A percentile compares a stretch with the other conserved stretches of the same genome.
phyloP scores from a whole-genome alignment of 53 echinoderm and acorn worm genomes.

The Echinarachnius parma region DNA sequence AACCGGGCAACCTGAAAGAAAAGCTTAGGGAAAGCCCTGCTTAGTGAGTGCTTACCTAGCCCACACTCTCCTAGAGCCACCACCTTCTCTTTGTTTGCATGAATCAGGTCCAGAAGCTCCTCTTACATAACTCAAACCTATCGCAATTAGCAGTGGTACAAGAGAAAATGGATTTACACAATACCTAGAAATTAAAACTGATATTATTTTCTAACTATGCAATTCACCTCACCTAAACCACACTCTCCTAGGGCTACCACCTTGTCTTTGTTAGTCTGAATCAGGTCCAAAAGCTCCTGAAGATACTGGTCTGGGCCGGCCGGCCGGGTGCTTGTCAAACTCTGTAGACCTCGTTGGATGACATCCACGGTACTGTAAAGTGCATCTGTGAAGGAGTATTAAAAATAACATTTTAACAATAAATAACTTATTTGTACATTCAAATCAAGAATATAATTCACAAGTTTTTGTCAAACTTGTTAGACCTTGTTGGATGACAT shows the following conservation, averaged over 20 bases:
- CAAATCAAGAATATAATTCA: too few relatives aligned
- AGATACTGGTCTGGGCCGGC: conserved; percentile 74
- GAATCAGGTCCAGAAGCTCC: conserved; percentile 28
- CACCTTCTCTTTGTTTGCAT: conserved; percentile 62
- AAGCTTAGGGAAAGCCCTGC: too few relatives aligned
- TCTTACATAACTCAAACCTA: too few relatives aligned
- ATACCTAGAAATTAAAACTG: too few relatives aligned
- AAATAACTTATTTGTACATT: too few relatives aligned
- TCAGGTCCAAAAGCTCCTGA: conserved; percentile 54
- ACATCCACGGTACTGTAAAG: conserved; percentile 83
- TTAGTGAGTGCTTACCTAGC: conserved; percentile 47
- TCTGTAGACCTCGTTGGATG: conserved; percentile 91
- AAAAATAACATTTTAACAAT: neutral
- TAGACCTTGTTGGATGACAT: neutral
- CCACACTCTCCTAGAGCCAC: conserved; percentile 83
- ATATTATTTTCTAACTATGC: too few relatives aligned
- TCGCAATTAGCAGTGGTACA: too few relatives aligned
- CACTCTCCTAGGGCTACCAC: conserved; percentile 89
- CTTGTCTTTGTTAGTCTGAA: conserved; percentile 64
- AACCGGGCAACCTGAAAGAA: too few relatives aligned
- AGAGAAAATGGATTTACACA: too few relatives aligned
- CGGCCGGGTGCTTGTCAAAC: conserved; percentile 69
- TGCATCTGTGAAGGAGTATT: conserved; percentile 44
- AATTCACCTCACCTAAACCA: conserved; percentile 71
- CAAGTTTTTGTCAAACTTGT: too few relatives aligned